Percentiles rank a stretch among this genome's conserved stretches.
Evolutionary conservation across 1,140 invertebrate genomes (phyloP).

Genomic region (Oryzaephilus surinamensis): DNA sequence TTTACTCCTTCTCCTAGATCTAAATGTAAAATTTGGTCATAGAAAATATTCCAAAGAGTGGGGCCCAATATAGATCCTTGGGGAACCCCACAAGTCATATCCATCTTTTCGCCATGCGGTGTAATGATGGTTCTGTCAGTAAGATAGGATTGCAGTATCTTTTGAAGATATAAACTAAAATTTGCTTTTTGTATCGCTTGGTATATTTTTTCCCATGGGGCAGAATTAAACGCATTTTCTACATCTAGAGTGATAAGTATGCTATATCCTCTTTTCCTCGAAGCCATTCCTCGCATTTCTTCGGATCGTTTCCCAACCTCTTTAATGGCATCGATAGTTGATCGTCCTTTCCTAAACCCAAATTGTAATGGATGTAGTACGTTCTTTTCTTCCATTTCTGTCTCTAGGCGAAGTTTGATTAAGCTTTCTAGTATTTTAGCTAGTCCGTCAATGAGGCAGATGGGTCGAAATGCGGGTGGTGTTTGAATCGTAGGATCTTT

Average conservation of each 20-base stretch:
- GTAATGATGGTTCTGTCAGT: conserved; percentile 5
- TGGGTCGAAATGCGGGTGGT: conserved; percentile 34
- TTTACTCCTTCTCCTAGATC: conserved; percentile 12
- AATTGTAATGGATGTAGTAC: conserved; percentile 28
- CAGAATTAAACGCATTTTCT: conserved; percentile 20
- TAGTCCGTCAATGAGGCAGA: conserved; percentile 33
- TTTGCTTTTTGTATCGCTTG: background rate
- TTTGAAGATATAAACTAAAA: conserved; percentile 4
- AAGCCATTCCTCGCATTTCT: conserved; percentile 19
- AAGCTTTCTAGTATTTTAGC: conserved; percentile 36
- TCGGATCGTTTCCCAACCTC: conserved; percentile 16
- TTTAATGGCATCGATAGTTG: conserved; percentile 30
- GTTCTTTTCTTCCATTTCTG: conserved; percentile 11
- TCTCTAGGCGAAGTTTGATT: conserved; percentile 18
- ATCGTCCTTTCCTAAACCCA: conserved; percentile 23
- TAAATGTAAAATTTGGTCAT: conserved; percentile 21
- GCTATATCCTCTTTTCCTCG: conserved; percentile 8
- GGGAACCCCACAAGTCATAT: conserved; percentile 24
- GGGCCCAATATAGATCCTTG: conserved; percentile 33
- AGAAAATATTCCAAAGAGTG: conserved; percentile 28
- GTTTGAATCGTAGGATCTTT: conserved; percentile 19
- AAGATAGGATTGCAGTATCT: conserved; percentile 7
- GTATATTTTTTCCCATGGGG: conserved; percentile 11
- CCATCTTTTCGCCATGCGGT: background rate
- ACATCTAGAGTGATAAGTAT: conserved; percentile 16